Conservation (phyloP, 2,888 invertebrate species). For the Callosobruchus maculatus region DNA sequence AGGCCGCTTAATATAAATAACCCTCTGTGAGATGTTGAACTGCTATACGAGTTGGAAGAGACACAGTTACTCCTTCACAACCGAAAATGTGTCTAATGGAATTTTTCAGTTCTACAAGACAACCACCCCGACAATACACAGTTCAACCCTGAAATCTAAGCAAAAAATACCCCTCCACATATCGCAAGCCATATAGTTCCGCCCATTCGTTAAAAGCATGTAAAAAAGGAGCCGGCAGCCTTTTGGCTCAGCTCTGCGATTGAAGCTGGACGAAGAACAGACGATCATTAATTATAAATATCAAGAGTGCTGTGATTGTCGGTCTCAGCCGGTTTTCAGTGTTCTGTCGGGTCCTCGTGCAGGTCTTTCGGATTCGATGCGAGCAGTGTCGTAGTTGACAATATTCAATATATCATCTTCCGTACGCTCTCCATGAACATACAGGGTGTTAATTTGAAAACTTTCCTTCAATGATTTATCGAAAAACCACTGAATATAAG, state of each 20-base stretch:
- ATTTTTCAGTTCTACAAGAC: not conserved
- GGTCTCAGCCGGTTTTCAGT: conserved; percentile 10
- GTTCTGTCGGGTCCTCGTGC: conserved; percentile 4
- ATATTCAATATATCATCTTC: not conserved
- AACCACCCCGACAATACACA: not conserved
- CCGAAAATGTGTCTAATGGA: no score
- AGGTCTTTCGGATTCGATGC: not conserved
- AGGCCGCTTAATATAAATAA: no score
- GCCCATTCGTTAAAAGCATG: not conserved
- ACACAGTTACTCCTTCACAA: no score
- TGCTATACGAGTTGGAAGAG: no score
- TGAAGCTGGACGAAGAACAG: conserved; percentile 12
- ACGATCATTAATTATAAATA: conserved; percentile 17
- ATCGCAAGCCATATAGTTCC: not conserved
- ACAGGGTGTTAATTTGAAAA: no score
- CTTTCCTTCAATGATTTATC: no score
- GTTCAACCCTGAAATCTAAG: not conserved
- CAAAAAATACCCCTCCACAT: not conserved
- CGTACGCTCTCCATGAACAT: no score
- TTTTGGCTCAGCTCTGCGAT: conserved; percentile 11
- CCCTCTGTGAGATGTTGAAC: no score
- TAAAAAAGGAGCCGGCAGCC: not conserved
- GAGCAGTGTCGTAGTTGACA: not conserved
- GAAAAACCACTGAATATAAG: no score
- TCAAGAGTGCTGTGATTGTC: conserved; percentile 18